phyloP scores from a whole-genome alignment of 2,113 vertebrate species.

The Actenoides hombroni region DNA sequence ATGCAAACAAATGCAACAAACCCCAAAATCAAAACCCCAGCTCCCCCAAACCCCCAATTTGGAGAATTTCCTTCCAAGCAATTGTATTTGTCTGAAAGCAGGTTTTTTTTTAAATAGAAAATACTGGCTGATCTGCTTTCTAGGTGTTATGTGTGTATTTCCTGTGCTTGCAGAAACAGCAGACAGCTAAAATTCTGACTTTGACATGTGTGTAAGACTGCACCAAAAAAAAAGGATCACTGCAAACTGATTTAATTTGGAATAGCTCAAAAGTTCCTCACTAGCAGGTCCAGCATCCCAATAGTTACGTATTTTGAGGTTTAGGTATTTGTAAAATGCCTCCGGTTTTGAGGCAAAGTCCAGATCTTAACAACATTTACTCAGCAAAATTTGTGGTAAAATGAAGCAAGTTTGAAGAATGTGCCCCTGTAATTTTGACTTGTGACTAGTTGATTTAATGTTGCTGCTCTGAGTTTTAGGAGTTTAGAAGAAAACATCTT shows the following conservation, averaged over 20 bases:
- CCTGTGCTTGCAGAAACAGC: neutral
- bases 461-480: neutral
- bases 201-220: neutral
- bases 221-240: neutral
- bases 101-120: neutral
- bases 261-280: neutral
- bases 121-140: neutral
- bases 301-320: rapidly evolving
- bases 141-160: neutral
- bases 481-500: neutral
- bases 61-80: neutral
- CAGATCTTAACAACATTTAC: neutral
- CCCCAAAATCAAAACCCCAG: neutral
- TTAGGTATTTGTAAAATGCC: neutral
- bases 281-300: neutral
- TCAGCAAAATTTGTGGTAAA: neutral
- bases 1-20: neutral
- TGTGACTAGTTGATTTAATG: neutral
- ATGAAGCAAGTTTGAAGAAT: neutral
- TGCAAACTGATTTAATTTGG: neutral
- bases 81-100: neutral
- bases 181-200: neutral
- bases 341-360: neutral
- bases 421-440: neutral
- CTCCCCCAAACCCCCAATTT: neutral